A percentile compares a stretch with the other conserved stretches of the same genome.
Conservation (phyloP, 2,888 invertebrate species). For the Leucania comma region DNA sequence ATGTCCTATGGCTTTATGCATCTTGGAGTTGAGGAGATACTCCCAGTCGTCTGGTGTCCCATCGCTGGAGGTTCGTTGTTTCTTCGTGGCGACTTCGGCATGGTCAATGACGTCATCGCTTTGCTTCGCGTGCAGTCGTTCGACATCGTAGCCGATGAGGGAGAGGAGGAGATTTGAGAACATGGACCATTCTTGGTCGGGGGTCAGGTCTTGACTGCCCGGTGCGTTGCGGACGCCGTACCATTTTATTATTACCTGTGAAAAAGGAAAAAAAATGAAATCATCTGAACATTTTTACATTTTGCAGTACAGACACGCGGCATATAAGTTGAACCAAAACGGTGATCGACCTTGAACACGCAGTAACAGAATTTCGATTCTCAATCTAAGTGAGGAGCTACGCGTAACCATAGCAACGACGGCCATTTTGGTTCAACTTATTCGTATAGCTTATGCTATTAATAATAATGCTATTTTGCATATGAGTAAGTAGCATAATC, state of each 20-base stretch:
- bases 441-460: too few species aligned
- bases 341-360: too few species aligned
- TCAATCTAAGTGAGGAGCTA: too few species aligned
- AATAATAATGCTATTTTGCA: too few species aligned
- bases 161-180: constrained; percentile 92
- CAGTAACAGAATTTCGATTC: too few species aligned
- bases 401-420: too few species aligned
- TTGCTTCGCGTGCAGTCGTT: constrained; percentile 88
- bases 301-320: too few species aligned
- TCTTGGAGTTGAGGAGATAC: constrained; percentile 91
- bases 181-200: constrained; percentile 95
- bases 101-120: constrained; percentile 78
- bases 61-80: constrained; percentile 94
- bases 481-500: too few species aligned
- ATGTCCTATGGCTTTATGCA: constrained; percentile 88
- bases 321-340: too few species aligned
- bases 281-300: too few species aligned
- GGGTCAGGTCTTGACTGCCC: constrained; percentile 94
- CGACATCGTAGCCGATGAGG: constrained; percentile 94
- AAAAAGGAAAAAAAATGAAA: too few species aligned
- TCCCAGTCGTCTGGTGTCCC: constrained; percentile 96
- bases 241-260: constrained; percentile 94
- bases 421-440: too few species aligned
- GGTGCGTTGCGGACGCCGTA: constrained; percentile 97
- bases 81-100: constrained; percentile 92